These are phyloP conservation scores for Alviniconcha marisindica DNA, from an alignment of 1,140 invertebrate species.

Conservation along the genomic window DNA sequence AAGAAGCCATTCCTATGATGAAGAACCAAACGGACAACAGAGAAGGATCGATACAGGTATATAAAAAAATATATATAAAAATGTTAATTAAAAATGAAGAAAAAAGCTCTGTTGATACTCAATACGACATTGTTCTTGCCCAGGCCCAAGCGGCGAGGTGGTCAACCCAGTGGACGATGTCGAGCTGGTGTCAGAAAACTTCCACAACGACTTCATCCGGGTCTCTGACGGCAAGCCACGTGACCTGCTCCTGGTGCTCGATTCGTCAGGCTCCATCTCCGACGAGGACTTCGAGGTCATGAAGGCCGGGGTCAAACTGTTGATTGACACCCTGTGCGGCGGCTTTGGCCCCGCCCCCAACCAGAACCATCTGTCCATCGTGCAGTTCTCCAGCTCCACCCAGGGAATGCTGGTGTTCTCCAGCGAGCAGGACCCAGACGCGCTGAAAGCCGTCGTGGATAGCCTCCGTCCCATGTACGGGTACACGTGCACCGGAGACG, in stretches of 20 bases:
- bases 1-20: too few relatives aligned
- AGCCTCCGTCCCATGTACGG: not conserved
- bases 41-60: not conserved
- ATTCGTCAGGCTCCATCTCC: not conserved
- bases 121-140: not conserved
- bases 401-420: not conserved
- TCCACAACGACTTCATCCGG: slow-evolving; percentile 28
- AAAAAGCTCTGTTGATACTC: not conserved
- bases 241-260: not conserved
- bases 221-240: not conserved
- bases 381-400: slow-evolving; percentile 20
- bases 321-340: slow-evolving; percentile 11
- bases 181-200: not conserved
- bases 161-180: not conserved
- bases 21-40: not conserved
- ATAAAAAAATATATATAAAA: not conserved
- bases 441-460: not conserved
- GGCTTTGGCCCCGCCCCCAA: not conserved
- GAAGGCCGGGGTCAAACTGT: not conserved
- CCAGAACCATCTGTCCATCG: slow-evolving; percentile 31
- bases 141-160: not conserved
- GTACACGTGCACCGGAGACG: slow-evolving; percentile 6
- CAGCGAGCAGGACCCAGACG: not conserved
- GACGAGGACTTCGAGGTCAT: not conserved
- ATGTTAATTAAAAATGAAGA: not conserved